Evolutionary conservation across 2,797 vertebrate species (phyloP), one percentile per base, ranked within the genome.

Genomic region (Muraenolepis orangiensis): DNA sequence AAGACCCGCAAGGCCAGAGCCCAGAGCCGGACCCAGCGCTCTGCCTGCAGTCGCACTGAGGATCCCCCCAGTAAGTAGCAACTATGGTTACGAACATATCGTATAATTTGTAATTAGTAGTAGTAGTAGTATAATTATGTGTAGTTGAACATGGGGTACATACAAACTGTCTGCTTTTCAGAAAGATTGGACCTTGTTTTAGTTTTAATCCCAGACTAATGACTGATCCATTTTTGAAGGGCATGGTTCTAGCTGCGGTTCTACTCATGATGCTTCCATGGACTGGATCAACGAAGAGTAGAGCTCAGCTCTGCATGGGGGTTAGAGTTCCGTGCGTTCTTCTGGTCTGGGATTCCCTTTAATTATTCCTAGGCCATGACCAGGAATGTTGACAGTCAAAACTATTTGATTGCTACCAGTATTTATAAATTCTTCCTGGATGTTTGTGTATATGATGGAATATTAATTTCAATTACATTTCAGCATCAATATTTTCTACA

Each of bases 281-380:
- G 94, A 95, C 23, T 97, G 96, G 96, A 96, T 98, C 87, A 93
- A 82, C n/a, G 91, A 96, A 87, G 94, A 96, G 88, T 97, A 92
- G 91, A 83, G 70, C 32, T 0, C 31, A 31, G 12, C 20, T 4
- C 13, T 20, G 30, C 66, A 73, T 76, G 71, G 40, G 3, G 68
- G n/a, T 74, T 31, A 18, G 46, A 71, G 18, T 20, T 29, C 23
- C 51, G 32, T 75, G n/a, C 71, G 34, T 51, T 66, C 29, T 7
- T 2, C 31, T n/a, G 32, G 26, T 14, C 0, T 30, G 70, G 26
- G 20, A 57, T 57, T 57, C 7, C n/a, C n/a, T 8, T 18, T 20
- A 18, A 18, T 20, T 46, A 57, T n/a, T 23, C 51, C 20, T 23
- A 57, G n/a, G 51, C 51, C 51, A 23, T 23, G 20, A 23, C 6